These are phyloP conservation scores for Forbesichthys agassizii DNA, from an alignment of 2,113 vertebrate genomes.

Conservation along the genomic window DNA sequence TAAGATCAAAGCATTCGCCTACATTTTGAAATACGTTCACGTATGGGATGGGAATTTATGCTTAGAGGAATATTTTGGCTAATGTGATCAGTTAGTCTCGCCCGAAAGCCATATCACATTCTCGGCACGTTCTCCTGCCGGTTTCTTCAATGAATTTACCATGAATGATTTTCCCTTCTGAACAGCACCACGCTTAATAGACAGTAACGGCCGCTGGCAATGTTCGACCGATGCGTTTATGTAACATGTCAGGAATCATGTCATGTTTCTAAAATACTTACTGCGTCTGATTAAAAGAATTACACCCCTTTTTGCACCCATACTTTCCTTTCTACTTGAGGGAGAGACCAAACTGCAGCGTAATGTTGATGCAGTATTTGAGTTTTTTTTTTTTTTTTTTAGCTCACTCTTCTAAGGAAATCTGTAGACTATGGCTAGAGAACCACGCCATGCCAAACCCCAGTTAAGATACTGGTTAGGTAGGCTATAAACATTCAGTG, in stretches of 20 bases:
- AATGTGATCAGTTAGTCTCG: conserved; percentile 42
- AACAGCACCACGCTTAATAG: conserved; percentile 43
- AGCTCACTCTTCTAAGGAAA: conserved; percentile 28
- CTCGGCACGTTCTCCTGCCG: conserved; percentile 82
- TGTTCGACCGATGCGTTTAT: conserved; percentile 47
- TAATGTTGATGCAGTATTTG: conserved; percentile 71
- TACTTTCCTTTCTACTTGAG: conserved; percentile 47
- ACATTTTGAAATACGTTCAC: background rate
- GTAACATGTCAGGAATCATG: conserved; percentile 32
- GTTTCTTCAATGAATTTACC: conserved; percentile 72
- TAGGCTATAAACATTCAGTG: conserved; percentile 2
- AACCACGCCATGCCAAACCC: conserved; percentile 22
- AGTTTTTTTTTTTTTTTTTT: conserved; percentile 19
- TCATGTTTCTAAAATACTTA: conserved; percentile 48
- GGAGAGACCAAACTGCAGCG: conserved; percentile 69
- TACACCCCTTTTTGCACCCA: conserved; percentile 34
- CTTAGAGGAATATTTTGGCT: conserved; percentile 29
- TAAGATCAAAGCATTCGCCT: background rate
- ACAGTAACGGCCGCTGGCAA: conserved; percentile 44
- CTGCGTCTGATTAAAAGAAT: conserved; percentile 31
- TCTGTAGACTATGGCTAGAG: conserved; percentile 14
- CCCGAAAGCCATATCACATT: conserved; percentile 64
- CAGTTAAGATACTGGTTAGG: conserved; percentile 15
- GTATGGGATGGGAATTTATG: conserved; percentile 27
- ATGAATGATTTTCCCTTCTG: conserved; percentile 61